These are phyloP conservation scores for Calliscelio sp. DNA, from an alignment of 2,888 invertebrate species.

Conservation along the genomic window DNA sequence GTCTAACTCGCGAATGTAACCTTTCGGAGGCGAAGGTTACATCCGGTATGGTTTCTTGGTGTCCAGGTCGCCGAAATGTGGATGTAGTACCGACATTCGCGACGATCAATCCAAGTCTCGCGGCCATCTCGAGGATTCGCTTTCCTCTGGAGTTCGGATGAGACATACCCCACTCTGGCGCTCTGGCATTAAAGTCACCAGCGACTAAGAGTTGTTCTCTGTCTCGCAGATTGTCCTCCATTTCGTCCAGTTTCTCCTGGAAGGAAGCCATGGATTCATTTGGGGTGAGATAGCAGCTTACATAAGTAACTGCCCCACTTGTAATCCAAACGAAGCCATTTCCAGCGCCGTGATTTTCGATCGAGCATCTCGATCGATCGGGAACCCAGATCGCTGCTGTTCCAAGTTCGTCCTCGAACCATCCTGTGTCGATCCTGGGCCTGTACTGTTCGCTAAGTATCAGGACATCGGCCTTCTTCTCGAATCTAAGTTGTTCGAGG, in stretches of 20 bases:
- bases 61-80: slow-evolving; percentile 17
- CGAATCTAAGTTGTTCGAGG: slow-evolving; percentile 40
- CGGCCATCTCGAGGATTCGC: not conserved
- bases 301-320: slow-evolving; percentile 16
- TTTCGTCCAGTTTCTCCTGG: slow-evolving; percentile 18
- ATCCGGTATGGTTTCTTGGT: slow-evolving; percentile 51
- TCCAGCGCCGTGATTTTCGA: slow-evolving; percentile 13
- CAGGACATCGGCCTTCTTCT: slow-evolving; percentile 30
- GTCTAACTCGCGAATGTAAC: too few species aligned
- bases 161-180: slow-evolving; percentile 75
- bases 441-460: slow-evolving; percentile 42
- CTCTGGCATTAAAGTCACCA: too few species aligned
- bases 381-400: slow-evolving; percentile 64
- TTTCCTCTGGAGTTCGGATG: not conserved
- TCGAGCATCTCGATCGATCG: not conserved
- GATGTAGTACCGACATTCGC: not conserved
- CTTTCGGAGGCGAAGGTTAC: slow-evolving; percentile 36
- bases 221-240: too few species aligned
- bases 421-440: not conserved
- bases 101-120: not conserved
- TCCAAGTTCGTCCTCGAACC: slow-evolving; percentile 45
- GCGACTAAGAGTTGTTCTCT: too few species aligned
- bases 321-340: slow-evolving; percentile 59
- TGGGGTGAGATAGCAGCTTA: slow-evolving; percentile 53
- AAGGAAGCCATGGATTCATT: slow-evolving; percentile 61